phyloP scores from a whole-genome alignment of 2,113 vertebrate species.

The Lepus timidus region DNA sequence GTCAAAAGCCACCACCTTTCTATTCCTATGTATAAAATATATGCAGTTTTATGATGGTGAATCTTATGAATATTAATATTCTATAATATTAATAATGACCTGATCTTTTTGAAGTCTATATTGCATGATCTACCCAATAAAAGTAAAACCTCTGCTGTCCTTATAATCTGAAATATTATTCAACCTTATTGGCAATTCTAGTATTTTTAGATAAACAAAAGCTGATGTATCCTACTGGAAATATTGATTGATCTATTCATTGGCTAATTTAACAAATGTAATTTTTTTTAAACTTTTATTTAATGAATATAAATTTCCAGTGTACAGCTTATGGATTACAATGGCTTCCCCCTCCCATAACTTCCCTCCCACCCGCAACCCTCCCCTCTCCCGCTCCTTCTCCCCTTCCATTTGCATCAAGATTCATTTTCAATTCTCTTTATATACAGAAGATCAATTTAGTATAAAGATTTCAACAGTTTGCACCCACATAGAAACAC shows the following conservation, averaged over 20 bases:
- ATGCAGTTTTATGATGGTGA: not conserved
- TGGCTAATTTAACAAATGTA: not conserved
- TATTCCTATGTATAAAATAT: not conserved
- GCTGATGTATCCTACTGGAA: not conserved
- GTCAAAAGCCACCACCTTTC: not conserved
- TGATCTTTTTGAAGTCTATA: not conserved
- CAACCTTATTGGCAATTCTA: not conserved
- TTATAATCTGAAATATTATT: constrained; percentile 16
- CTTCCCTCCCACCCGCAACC: too few species aligned
- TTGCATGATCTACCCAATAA: not conserved
- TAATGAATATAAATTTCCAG: too few species aligned
- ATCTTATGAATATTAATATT: not conserved
- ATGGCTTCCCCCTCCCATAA: too few species aligned
- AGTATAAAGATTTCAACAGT: too few species aligned
- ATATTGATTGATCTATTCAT: not conserved
- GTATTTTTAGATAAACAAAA: not conserved
- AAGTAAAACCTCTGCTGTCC: not conserved
- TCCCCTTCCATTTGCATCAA: too few species aligned
- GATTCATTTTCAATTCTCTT: too few species aligned
- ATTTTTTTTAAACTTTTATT: not conserved
- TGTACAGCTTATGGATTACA: too few species aligned
- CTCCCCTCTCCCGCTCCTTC: too few species aligned
- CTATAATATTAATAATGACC: not conserved
- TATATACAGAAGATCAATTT: too few species aligned
- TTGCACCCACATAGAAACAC: too few species aligned